These are phyloP conservation scores for Clarias laeviceps DNA, from an alignment of 2,797 vertebrate species.

Conservation along the genomic window DNA sequence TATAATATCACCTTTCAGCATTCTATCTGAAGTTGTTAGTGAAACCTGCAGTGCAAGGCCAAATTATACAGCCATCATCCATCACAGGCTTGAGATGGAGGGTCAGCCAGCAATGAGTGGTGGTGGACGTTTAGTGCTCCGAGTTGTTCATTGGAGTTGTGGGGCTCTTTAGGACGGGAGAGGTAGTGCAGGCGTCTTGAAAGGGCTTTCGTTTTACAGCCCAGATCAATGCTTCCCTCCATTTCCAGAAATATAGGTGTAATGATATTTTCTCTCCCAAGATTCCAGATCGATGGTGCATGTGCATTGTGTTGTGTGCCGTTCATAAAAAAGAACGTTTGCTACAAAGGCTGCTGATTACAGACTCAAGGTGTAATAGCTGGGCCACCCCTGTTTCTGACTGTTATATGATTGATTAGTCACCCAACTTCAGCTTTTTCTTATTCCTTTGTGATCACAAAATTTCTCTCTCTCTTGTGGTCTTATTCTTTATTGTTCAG, in stretches of 20 bases:
- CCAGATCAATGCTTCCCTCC: conserved; percentile 57
- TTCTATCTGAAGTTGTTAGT: conserved; percentile 43
- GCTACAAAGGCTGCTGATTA: conserved; percentile 38
- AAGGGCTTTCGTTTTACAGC: conserved; percentile 33
- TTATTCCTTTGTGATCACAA: conserved; percentile 35
- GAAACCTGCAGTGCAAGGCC: conserved; percentile 34
- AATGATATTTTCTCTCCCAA: conserved; percentile 45
- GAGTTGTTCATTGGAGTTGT: conserved; percentile 31
- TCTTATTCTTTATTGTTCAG: not conserved
- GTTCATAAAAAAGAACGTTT: conserved; percentile 36
- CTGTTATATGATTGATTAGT: conserved; percentile 57
- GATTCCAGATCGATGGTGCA: conserved; percentile 28
- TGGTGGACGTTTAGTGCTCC: conserved; percentile 34
- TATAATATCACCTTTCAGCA: conserved; percentile 21
- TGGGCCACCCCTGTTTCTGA: conserved; percentile 36
- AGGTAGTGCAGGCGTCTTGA: conserved; percentile 19
- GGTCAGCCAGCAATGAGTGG: not conserved
- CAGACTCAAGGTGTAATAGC: conserved; percentile 12
- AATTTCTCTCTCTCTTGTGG: not conserved
- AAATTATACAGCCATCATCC: conserved; percentile 40
- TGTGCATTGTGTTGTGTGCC: conserved; percentile 19
- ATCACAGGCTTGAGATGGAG: conserved; percentile 13
- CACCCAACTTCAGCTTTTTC: conserved; percentile 55
- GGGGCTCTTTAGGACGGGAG: conserved; percentile 15
- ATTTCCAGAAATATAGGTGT: conserved; percentile 50